Evolutionary conservation across 2,888 invertebrate species (phyloP).

Genomic region (Paralinhomoeus sp.): DNA sequence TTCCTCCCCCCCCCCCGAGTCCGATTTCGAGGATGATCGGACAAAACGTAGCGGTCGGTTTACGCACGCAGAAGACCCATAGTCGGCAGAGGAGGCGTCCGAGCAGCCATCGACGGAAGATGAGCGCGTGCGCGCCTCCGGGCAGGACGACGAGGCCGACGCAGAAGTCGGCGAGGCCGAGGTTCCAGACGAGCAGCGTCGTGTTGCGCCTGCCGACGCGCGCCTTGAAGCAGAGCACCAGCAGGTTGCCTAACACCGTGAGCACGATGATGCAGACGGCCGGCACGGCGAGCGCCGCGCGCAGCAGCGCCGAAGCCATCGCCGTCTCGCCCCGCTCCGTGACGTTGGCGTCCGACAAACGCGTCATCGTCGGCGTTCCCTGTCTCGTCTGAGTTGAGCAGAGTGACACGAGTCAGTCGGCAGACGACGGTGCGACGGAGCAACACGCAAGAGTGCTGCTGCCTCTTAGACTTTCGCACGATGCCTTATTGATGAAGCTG

Average conservation of each 20-base stretch:
- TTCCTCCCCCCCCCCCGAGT: too few relatives aligned
- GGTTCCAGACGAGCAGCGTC: constrained; percentile 24
- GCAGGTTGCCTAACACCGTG: constrained; percentile 22
- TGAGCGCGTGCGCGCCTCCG: constrained; percentile 19
- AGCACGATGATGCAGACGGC: constrained; percentile 21
- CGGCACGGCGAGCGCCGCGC: constrained; percentile 14
- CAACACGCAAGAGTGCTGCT: too few relatives aligned
- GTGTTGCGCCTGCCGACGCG: constrained; percentile 24
- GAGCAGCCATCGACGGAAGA: constrained; percentile 29
- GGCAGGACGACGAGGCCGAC: constrained; percentile 25
- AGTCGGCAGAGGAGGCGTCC: constrained; percentile 35
- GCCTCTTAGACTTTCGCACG: too few relatives aligned
- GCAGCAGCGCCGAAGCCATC: not conserved
- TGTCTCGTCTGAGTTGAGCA: too few relatives aligned
- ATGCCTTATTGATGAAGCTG: too few relatives aligned
- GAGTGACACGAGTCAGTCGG: too few relatives aligned
- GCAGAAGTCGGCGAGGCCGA: constrained; percentile 25
- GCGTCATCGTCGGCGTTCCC: too few relatives aligned
- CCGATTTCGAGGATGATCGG: too few relatives aligned
- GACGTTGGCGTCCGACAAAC: too few relatives aligned
- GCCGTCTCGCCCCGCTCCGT: too few relatives aligned
- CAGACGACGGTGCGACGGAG: too few relatives aligned
- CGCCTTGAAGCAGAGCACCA: constrained; percentile 24
- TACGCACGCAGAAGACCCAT: constrained; percentile 32
- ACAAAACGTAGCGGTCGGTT: too few relatives aligned